Evolutionary conservation across 1,140 invertebrate genomes (phyloP).

Genomic region (Cotesia vestalis): DNA sequence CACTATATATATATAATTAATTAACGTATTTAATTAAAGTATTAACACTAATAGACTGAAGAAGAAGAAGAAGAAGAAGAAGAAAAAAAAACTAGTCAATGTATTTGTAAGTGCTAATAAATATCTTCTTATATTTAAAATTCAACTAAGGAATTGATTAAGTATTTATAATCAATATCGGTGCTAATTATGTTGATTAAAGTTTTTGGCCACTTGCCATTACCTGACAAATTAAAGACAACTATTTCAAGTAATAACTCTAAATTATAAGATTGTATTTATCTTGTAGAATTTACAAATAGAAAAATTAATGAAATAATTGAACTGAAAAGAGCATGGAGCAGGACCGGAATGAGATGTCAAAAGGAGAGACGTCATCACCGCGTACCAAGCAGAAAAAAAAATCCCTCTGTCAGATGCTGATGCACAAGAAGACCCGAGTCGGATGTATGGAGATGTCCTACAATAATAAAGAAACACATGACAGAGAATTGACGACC

Average conservation of each 20-base stretch:
- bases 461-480: conserved; percentile 50
- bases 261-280: neutral
- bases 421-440: conserved; percentile 62
- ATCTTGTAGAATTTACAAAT: neutral
- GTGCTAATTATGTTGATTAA: too few relatives aligned
- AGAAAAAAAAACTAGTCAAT: too few relatives aligned
- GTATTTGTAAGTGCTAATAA: too few relatives aligned
- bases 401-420: conserved; percentile 60
- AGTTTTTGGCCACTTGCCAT: neutral
- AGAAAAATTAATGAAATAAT: conserved; percentile 1
- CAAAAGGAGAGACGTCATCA: conserved; percentile 47
- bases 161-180: too few relatives aligned
- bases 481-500: conserved; percentile 5
- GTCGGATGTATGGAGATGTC: conserved; percentile 60
- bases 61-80: too few relatives aligned
- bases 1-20: too few relatives aligned
- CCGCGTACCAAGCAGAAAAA: conserved; percentile 62
- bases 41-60: too few relatives aligned
- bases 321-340: conserved; percentile 49
- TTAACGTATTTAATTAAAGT: too few relatives aligned
- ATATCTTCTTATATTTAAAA: too few relatives aligned
- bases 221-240: neutral
- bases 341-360: conserved; percentile 44
- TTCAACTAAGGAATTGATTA: too few relatives aligned
- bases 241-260: neutral